These are phyloP conservation scores for Ciconia stormi DNA, from an alignment of 2,113 vertebrate species.

Conservation along the genomic window DNA sequence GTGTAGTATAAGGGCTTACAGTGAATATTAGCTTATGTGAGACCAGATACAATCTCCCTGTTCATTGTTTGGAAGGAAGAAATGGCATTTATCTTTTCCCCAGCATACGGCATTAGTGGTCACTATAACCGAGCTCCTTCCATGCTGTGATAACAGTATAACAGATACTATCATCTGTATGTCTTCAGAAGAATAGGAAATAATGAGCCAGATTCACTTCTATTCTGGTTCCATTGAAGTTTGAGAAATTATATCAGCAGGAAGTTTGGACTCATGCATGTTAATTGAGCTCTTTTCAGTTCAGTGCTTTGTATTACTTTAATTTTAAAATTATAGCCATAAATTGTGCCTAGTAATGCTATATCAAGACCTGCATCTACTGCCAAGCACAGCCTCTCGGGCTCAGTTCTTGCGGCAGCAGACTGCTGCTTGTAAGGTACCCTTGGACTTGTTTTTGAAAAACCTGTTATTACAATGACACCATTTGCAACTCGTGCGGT, in stretches of 20 bases:
- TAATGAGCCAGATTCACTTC: slow-evolving; percentile 33
- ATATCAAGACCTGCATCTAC: not conserved
- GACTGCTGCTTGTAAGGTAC: not conserved
- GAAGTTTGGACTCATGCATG: slow-evolving; percentile 38
- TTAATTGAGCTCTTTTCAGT: slow-evolving; percentile 43
- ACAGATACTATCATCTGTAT: slow-evolving; percentile 20
- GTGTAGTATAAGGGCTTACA: not conserved
- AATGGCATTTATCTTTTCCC: not conserved
- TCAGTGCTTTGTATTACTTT: slow-evolving; percentile 42
- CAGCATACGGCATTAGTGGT: not conserved
- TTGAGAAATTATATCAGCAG: slow-evolving; percentile 39
- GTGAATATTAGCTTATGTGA: not conserved
- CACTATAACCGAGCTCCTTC: not conserved
- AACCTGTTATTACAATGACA: not conserved
- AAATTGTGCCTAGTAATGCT: slow-evolving; percentile 17
- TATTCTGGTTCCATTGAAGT: not conserved
- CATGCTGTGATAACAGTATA: slow-evolving; percentile 18
- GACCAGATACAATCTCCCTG: not conserved
- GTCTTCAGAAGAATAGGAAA: slow-evolving; percentile 43
- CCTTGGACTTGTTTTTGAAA: not conserved
- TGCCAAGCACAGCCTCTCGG: not conserved
- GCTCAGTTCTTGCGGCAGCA: not conserved
- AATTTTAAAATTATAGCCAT: slow-evolving; percentile 28
- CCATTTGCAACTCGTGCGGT: not conserved
- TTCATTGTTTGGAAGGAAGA: slow-evolving; percentile 10